Conservation (phyloP, 2,797 vertebrate genomes). For the Gambusia yucatana region DNA sequence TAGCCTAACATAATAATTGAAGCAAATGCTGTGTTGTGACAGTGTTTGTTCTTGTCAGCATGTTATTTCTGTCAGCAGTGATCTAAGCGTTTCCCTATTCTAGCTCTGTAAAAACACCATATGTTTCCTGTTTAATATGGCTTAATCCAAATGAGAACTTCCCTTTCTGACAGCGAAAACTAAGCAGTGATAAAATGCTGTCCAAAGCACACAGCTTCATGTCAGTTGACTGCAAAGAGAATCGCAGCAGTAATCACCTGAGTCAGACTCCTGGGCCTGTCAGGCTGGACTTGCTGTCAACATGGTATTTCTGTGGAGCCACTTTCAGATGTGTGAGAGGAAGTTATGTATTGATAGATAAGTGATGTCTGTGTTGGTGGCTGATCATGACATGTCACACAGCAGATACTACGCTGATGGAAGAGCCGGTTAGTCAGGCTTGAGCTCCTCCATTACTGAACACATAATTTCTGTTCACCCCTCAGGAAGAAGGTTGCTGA, state of each 20-base stretch:
- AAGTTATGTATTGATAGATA: not conserved
- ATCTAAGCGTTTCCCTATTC: not conserved
- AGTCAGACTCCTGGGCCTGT: not conserved
- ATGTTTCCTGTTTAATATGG: slow-evolving; percentile 2
- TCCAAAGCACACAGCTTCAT: not conserved
- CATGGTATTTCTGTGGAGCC: not conserved
- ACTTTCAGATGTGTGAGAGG: not conserved
- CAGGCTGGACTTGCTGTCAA: too few relatives aligned
- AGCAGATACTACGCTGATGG: not conserved
- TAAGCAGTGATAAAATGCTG: not conserved
- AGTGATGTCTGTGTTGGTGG: not conserved
- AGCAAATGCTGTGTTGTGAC: not conserved
- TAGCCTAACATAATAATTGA: not conserved
- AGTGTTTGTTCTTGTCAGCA: not conserved
- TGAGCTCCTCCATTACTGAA: not conserved
- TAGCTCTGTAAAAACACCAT: not conserved
- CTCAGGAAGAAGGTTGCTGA: slow-evolving; percentile 61
- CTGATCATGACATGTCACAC: not conserved
- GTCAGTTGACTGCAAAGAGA: not conserved
- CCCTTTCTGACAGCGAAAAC: not conserved
- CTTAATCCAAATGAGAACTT: not conserved
- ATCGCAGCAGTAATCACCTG: not conserved
- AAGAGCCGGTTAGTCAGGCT: not conserved
- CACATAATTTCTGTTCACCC: not conserved
- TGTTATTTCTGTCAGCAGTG: not conserved